Percentiles rank a stretch among this genome's conserved stretches.
These are phyloP conservation scores for Dreissena polymorpha DNA, from an alignment of 1,140 invertebrate species.

Conservation along the genomic window DNA sequence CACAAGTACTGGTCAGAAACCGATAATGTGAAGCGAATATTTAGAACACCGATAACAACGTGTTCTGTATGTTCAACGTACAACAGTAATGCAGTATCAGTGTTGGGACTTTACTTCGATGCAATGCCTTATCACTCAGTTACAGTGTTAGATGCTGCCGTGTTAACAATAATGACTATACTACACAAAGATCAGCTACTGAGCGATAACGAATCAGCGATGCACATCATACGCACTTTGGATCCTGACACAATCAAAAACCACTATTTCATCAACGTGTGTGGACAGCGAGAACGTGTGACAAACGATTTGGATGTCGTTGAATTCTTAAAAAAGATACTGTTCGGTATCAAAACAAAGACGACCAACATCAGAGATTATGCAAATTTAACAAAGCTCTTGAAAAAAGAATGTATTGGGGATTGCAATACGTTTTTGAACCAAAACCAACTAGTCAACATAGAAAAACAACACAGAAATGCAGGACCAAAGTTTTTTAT, in stretches of 20 bases:
- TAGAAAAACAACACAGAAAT: no score
- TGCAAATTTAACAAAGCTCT: no score
- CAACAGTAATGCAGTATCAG: not conserved
- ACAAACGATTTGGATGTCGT: no score
- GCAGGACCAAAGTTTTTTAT: no score
- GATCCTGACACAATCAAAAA: constrained; percentile 21
- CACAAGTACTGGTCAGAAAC: not conserved
- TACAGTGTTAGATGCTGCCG: not conserved
- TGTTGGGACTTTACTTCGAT: constrained; percentile 10
- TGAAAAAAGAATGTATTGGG: no score
- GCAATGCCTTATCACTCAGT: constrained; percentile 2
- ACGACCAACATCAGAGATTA: no score
- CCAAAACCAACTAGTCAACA: no score
- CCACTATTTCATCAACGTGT: constrained; percentile 17
- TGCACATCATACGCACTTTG: not conserved
- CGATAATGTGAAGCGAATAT: not conserved
- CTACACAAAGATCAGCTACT: not conserved
- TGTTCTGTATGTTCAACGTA: constrained; percentile 18
- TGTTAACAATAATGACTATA: constrained; percentile 6
- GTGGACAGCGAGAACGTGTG: constrained; percentile 5
- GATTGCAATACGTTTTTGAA: no score
- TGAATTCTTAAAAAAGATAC: no score
- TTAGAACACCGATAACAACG: constrained; percentile 16
- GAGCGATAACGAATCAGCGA: not conserved
- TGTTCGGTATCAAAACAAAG: no score